Evolutionary conservation across 2,888 invertebrate species (phyloP).

Genomic region (Spodoptera littoralis): DNA sequence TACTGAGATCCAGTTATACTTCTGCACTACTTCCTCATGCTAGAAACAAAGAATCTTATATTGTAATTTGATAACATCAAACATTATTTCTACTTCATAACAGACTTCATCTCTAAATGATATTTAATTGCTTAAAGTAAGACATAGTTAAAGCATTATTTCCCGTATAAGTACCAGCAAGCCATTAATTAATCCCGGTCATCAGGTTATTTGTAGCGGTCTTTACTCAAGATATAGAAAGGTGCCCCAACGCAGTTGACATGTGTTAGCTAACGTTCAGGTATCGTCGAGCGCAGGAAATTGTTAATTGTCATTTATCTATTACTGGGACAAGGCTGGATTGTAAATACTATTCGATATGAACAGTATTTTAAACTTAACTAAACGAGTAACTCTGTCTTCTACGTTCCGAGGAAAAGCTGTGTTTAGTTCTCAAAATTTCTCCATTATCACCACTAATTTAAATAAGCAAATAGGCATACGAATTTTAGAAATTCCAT

Average conservation of each 20-base stretch:
- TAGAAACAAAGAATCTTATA: too few relatives aligned
- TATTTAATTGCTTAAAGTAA: neutral
- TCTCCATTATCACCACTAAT: too few relatives aligned
- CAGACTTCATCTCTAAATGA: neutral
- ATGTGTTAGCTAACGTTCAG: constrained; percentile 47
- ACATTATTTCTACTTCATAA: too few relatives aligned
- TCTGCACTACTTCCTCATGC: too few relatives aligned
- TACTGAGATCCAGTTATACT: too few relatives aligned
- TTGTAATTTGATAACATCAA: too few relatives aligned
- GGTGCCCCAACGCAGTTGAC: constrained; percentile 35
- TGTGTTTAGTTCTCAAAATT: too few relatives aligned
- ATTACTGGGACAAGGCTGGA: constrained; percentile 57
- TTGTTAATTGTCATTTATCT: constrained; percentile 56
- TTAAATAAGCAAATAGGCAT: too few relatives aligned
- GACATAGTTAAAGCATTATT: neutral
- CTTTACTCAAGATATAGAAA: constrained; percentile 42
- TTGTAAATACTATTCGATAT: constrained; percentile 16
- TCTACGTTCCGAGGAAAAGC: too few relatives aligned
- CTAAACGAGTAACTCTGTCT: too few relatives aligned
- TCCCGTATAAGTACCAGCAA: neutral
- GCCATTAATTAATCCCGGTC: constrained; percentile 23
- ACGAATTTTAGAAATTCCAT: too few relatives aligned
- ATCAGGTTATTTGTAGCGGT: constrained; percentile 31
- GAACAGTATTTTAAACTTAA: constrained; percentile 8
- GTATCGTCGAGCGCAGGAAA: constrained; percentile 55